These are phyloP conservation scores for Stomatorhinus walkeri DNA, from an alignment of 2,797 vertebrate genomes.

Conservation along the genomic window DNA sequence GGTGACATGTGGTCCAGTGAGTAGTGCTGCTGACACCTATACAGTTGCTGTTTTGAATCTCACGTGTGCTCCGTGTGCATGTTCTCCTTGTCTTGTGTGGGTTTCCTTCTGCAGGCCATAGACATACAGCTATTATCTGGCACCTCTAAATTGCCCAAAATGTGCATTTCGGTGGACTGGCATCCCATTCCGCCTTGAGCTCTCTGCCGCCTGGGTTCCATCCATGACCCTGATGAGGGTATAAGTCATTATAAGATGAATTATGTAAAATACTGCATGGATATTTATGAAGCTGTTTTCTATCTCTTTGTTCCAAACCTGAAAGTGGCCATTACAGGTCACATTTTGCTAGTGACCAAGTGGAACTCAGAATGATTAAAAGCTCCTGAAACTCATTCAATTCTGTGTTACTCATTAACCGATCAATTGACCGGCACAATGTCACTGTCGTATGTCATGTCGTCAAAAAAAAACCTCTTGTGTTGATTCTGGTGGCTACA, in stretches of 20 bases:
- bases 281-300: neutral
- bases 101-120: neutral
- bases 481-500: neutral
- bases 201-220: neutral
- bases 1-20: neutral
- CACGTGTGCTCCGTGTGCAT: neutral
- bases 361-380: neutral
- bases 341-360: neutral
- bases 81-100: neutral
- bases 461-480: neutral
- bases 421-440: neutral
- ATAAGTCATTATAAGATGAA: neutral
- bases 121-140: neutral
- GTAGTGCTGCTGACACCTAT: neutral
- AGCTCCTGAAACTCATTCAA: neutral
- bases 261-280: neutral
- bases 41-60: neutral
- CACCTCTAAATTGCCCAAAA: neutral
- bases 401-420: neutral
- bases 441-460: neutral
- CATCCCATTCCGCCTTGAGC: neutral
- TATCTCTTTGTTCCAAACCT: neutral
- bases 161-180: neutral
- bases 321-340: neutral
- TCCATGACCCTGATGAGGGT: neutral